phyloP scores from a whole-genome alignment of 2,113 vertebrate species.

The Apteryx mantelli region DNA sequence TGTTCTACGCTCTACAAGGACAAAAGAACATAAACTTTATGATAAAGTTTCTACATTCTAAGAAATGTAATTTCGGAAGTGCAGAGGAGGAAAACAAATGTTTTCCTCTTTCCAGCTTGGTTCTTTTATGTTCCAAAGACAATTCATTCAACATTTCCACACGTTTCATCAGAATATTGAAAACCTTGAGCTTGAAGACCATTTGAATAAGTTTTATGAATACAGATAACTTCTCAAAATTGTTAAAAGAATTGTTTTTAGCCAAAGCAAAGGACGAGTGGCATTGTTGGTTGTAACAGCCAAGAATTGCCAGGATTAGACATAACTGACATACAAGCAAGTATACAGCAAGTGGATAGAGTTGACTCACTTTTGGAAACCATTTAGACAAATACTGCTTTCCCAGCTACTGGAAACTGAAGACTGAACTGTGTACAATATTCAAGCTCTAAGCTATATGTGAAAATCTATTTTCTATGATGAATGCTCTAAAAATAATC shows the following conservation, averaged over 20 bases:
- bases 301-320: not conserved
- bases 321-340: not conserved
- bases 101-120: not conserved
- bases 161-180: not conserved
- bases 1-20: not conserved
- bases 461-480: not conserved
- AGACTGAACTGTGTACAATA: not conserved
- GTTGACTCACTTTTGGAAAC: conserved; percentile 3
- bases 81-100: not conserved
- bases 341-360: not conserved
- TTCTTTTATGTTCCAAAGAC: not conserved
- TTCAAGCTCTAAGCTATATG: not conserved
- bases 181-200: not conserved
- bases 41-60: not conserved
- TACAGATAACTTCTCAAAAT: not conserved
- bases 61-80: not conserved
- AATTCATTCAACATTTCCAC: not conserved
- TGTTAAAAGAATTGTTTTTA: not conserved
- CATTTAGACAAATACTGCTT: not conserved
- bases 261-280: not conserved
- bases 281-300: not conserved
- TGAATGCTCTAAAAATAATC: conserved; percentile 7
- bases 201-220: not conserved
- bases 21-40: not conserved
- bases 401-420: not conserved